Conservation (phyloP, 2,888 invertebrate species). For the Ophion slaviceki region DNA sequence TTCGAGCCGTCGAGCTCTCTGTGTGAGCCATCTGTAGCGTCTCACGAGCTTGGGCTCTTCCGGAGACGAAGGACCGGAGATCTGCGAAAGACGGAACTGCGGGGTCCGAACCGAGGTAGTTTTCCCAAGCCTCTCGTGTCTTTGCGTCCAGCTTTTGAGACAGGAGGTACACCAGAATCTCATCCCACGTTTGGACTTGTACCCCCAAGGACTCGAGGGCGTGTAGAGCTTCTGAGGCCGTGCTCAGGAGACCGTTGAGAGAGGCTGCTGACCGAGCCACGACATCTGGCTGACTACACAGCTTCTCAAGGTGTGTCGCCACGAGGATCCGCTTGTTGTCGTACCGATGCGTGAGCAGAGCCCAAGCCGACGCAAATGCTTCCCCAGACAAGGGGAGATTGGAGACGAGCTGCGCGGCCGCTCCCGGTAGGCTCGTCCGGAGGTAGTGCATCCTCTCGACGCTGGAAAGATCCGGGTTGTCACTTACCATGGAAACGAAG, state of each 20-base stretch:
- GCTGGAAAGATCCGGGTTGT: neutral
- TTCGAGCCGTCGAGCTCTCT: neutral
- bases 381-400: neutral
- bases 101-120: neutral
- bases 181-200: neutral
- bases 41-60: constrained; percentile 14
- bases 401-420: constrained; percentile 9
- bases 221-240: neutral
- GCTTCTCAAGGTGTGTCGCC: neutral
- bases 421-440: neutral
- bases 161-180: neutral
- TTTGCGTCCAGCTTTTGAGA: neutral
- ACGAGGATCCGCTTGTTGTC: constrained; percentile 14
- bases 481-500: neutral
- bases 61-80: neutral
- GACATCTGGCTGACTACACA: neutral
- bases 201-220: constrained; percentile 2
- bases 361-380: constrained; percentile 28
- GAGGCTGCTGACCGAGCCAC: neutral
- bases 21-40: neutral
- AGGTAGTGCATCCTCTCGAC: constrained; percentile 27
- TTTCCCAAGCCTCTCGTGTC: constrained; percentile 10
- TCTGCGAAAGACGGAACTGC: neutral
- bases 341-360: neutral
- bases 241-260: constrained; percentile 6